These are phyloP conservation scores for Myotis lucifugus DNA, from an alignment of 2,113 vertebrate genomes.

Conservation along the genomic window DNA sequence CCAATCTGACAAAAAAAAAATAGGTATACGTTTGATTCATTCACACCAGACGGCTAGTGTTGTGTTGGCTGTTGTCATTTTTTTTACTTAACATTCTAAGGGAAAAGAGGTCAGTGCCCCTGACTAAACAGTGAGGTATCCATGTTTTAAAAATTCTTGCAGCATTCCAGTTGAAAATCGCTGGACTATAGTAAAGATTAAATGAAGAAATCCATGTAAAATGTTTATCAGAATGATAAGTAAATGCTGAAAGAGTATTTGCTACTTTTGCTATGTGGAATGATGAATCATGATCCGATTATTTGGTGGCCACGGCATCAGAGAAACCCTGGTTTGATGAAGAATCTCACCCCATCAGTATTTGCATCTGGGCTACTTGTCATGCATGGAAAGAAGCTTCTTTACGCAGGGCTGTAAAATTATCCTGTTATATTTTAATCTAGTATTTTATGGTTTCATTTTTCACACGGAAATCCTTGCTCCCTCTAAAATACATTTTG, in stretches of 20 bases:
- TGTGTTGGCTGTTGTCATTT: not conserved
- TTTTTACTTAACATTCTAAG: not conserved
- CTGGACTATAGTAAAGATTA: not conserved
- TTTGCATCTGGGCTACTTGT: constrained; percentile 15
- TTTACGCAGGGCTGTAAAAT: not conserved
- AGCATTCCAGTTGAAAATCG: not conserved
- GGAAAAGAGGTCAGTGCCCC: not conserved
- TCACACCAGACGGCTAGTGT: not conserved
- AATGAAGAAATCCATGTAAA: not conserved
- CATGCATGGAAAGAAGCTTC: not conserved
- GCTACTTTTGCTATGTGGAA: not conserved
- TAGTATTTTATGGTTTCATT: constrained; percentile 25
- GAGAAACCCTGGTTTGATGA: not conserved
- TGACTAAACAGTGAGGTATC: not conserved
- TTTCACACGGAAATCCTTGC: constrained; percentile 18
- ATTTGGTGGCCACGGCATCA: not conserved
- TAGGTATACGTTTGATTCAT: not conserved
- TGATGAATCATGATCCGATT: not conserved
- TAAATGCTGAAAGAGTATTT: not conserved
- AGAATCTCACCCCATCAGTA: not conserved
- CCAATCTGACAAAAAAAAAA: not conserved
- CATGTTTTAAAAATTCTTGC: not conserved
- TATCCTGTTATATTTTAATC: constrained; percentile 18
- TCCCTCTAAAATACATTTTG: constrained; percentile 13
- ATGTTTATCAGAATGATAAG: not conserved